Evolutionary conservation across 2,888 invertebrate genomes (phyloP).

Genomic region (Oscheius myriophilus): DNA sequence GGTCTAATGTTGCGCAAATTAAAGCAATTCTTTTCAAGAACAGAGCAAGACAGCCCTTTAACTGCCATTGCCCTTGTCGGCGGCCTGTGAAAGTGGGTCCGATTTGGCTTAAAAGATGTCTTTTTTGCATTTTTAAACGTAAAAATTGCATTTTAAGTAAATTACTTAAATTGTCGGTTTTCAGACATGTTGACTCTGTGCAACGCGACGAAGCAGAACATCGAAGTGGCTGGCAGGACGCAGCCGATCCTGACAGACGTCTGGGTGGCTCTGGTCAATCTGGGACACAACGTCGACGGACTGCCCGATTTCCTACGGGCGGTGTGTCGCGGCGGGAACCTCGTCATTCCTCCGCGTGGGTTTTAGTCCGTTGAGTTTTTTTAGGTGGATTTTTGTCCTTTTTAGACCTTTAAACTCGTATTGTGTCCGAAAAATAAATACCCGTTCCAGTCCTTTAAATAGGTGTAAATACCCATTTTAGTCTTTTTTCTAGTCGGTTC

Average conservation of each 20-base stretch:
- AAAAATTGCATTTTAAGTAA: no score
- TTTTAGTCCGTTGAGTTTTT: not conserved
- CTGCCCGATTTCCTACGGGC: constrained; percentile 41
- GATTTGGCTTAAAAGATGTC: no score
- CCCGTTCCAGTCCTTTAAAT: no score
- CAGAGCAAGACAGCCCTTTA: no score
- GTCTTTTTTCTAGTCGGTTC: no score
- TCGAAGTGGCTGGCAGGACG: constrained; percentile 55
- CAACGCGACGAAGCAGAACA: constrained; percentile 37
- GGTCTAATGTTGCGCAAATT: no score
- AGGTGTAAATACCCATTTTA: no score
- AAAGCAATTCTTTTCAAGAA: no score
- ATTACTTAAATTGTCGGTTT: no score
- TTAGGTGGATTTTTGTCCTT: not conserved
- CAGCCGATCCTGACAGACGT: constrained; percentile 50
- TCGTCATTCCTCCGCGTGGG: constrained; percentile 50
- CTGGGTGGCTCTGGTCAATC: constrained; percentile 49
- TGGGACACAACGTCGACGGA: constrained; percentile 45
- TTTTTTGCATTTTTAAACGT: no score
- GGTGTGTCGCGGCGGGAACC: constrained; percentile 17
- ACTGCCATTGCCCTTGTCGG: no score
- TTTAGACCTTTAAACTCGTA: not conserved
- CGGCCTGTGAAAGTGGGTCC: no score
- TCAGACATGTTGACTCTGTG: constrained; percentile 47
- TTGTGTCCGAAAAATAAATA: not conserved